Evolutionary conservation across 2,888 invertebrate genomes (phyloP), one percentile per base, ranked within the genome.

Genomic region (Amphipyra berbera): DNA sequence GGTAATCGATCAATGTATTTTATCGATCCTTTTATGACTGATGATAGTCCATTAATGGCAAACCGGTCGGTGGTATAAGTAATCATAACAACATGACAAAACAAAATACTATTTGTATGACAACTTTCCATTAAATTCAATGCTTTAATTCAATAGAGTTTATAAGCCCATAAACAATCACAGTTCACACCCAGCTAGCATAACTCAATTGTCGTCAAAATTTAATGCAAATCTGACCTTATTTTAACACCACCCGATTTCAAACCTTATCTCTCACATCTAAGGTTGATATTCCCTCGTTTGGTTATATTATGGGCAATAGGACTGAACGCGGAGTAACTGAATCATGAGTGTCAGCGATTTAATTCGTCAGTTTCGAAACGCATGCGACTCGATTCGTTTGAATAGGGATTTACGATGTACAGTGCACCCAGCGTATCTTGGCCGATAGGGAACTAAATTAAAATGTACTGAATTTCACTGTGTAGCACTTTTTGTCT

Each of bases 161-260:
- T 64, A 75, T 65, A 58, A 68, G 52, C 53, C 57, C 53, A 72
- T 69, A 61, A 76, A 64, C 66, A 70, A 76, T 62, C 58, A 64
- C 14, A 67, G 58, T 71, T 75, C 72, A 76, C 77, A 78, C 73
- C 54, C 68, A 64, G 57, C 52, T 47, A 66, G 57, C 70, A 68
- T 75, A 83, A 81, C 71, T 76, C 83, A 82, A 84, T 84, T 84
- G 82, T 78, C 74, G 76, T 76, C 78, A 71, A 80, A 81, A 66
- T 73, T 70, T 64, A 76, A 83, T 79, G 82, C 76, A 81, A 83
- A 82, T 78, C 68, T 82, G 83, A 81, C 82, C 84, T 73, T 71
- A 76, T 77, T 84, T 62, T 9, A 0, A 0, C 0, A 4, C 0
- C 62, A 55, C 10, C 30, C 27, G 0, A 60, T 6, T 45, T 3